Evolutionary conservation across 2,113 vertebrate genomes (phyloP).

Genomic region (Addax nasomaculatus): DNA sequence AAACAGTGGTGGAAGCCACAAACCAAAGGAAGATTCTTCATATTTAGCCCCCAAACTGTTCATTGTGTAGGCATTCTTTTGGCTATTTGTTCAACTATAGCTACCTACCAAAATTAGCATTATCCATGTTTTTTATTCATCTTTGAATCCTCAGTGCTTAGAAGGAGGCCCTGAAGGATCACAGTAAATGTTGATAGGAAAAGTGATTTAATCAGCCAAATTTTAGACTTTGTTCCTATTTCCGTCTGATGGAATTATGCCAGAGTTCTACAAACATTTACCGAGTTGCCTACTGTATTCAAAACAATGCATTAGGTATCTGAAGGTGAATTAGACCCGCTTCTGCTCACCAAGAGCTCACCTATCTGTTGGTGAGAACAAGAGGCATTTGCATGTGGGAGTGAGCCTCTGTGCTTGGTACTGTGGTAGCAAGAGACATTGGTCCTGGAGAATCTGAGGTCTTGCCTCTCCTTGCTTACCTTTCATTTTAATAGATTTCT

Average conservation of each 20-base stretch:
- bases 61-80: not conserved
- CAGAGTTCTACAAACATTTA: not conserved
- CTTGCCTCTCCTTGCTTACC: not conserved
- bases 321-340: not conserved
- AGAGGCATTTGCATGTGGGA: not conserved
- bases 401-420: not conserved
- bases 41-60: not conserved
- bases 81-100: not conserved
- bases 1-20: constrained; percentile 21
- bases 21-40: not conserved
- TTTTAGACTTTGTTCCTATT: not conserved
- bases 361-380: not conserved
- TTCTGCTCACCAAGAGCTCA: not conserved
- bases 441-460: not conserved
- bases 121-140: not conserved
- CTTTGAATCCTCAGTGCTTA: not conserved
- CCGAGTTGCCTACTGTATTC: not conserved
- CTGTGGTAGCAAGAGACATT: fast-evolving
- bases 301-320: not conserved
- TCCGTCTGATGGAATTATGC: not conserved
- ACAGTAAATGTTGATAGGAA: not conserved
- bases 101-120: not conserved
- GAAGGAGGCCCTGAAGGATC: not conserved
- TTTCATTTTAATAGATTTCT: not conserved
- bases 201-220: not conserved